phyloP scores from a whole-genome alignment of 2,113 vertebrate species.

The Rousettus leschenaultii region DNA sequence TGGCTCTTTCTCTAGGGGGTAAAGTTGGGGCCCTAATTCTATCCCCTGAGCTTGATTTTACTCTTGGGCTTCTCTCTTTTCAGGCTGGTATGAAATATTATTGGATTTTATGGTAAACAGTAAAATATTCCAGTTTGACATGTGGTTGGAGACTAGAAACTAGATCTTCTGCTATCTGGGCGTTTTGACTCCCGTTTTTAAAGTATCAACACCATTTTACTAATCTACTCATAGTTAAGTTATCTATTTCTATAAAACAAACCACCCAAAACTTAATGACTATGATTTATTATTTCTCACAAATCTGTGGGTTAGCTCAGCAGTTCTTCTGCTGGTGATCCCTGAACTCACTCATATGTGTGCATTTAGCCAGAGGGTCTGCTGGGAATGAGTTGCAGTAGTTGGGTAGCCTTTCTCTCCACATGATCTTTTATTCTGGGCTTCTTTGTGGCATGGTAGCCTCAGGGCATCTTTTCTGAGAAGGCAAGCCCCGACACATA shows the following conservation, averaged over 20 bases:
- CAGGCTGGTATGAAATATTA: not conserved
- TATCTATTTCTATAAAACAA: not conserved
- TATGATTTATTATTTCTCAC: not conserved
- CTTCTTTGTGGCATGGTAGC: not conserved
- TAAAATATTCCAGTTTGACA: not conserved
- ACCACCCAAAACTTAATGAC: not conserved
- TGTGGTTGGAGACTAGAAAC: not conserved
- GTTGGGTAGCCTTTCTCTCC: not conserved
- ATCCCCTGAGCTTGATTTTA: not conserved
- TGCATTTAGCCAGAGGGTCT: not conserved
- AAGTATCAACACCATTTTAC: not conserved
- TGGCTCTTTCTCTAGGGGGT: not conserved
- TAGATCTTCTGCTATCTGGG: not conserved
- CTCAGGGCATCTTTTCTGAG: not conserved
- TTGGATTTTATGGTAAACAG: not conserved
- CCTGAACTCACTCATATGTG: not conserved
- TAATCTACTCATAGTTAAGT: not conserved
- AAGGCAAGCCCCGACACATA: not conserved
- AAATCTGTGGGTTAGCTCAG: not conserved
- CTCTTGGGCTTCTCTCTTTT: not conserved
- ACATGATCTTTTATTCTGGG: not conserved
- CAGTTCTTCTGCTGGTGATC: not conserved
- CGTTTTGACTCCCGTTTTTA: not conserved
- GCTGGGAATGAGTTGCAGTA: not conserved
- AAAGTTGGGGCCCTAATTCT: not conserved